Conservation (phyloP, 2,888 invertebrate genomes). For the Apomyelois bistriatella region DNA sequence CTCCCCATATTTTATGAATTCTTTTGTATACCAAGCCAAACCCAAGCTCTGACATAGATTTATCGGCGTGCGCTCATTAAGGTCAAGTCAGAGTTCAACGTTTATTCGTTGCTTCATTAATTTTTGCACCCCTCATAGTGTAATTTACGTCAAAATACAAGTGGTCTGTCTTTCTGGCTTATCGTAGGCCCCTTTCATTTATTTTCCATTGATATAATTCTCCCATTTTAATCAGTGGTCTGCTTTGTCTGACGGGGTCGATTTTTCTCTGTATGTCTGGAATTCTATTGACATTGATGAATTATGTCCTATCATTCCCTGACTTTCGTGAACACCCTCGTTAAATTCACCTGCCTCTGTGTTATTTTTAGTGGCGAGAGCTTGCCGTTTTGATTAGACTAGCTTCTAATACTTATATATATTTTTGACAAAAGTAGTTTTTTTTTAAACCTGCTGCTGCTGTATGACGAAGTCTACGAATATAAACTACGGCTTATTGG, state of each 20-base stretch:
- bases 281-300: slow-evolving; percentile 37
- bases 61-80: slow-evolving; percentile 19
- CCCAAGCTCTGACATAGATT: slow-evolving; percentile 21
- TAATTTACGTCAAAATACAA: slow-evolving; percentile 1
- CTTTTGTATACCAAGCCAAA: too few species aligned
- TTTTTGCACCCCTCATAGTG: slow-evolving; percentile 3
- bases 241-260: slow-evolving; percentile 20
- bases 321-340: slow-evolving; percentile 4
- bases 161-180: slow-evolving; percentile 16
- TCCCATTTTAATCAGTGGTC: slow-evolving; percentile 46
- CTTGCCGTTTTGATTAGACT: too few species aligned
- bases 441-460: too few species aligned
- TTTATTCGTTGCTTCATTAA: slow-evolving; percentile 7
- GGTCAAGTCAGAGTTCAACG: slow-evolving; percentile 17
- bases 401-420: too few species aligned
- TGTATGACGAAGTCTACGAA: too few species aligned
- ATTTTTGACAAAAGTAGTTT: too few species aligned
- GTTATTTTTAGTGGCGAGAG: neutral
- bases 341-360: neutral
- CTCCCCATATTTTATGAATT: slow-evolving; percentile 22
- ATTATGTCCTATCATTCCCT: slow-evolving; percentile 27
- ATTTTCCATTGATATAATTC: slow-evolving; percentile 35
- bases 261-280: slow-evolving; percentile 37
- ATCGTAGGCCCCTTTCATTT: slow-evolving; percentile 25
- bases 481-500: too few species aligned